A percentile compares a stretch with the other conserved stretches of the same genome.
These are phyloP conservation scores for Gymnosoma rotundatum DNA, from an alignment of 2,888 invertebrate species.

Conservation along the genomic window DNA sequence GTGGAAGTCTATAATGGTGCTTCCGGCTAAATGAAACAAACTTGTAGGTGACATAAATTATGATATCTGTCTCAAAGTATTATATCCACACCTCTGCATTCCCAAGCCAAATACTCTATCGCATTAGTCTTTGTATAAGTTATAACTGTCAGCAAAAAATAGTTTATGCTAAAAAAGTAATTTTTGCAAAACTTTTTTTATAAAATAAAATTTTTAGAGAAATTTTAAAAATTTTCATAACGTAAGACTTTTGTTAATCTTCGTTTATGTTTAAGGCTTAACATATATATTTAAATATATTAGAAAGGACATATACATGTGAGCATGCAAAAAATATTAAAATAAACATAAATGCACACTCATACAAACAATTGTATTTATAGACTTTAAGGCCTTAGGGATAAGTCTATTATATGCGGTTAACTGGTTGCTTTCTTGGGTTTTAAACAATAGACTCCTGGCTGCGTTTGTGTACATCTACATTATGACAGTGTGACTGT, in stretches of 20 bases:
- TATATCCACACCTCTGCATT: too few species aligned
- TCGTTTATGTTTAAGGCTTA: neutral
- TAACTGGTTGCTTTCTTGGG: constrained; percentile 64
- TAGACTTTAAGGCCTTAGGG: constrained; percentile 50
- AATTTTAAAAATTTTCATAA: neutral
- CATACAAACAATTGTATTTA: constrained; percentile 16
- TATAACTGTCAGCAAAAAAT: constrained; percentile 55
- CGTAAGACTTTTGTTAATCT: neutral
- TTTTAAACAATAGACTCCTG: constrained; percentile 51
- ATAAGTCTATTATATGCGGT: constrained; percentile 66
- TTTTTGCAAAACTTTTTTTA: constrained; percentile 2
- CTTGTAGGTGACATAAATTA: too few species aligned
- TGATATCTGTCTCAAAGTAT: too few species aligned
- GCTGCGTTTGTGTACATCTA: constrained; percentile 20
- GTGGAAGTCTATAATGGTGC: too few species aligned
- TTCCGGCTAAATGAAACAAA: too few species aligned
- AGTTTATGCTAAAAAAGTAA: constrained; percentile 26
- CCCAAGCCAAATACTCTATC: neutral
- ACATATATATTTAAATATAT: neutral
- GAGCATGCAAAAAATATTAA: neutral
- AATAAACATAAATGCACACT: neutral
- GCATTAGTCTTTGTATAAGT: neutral
- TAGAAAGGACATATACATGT: neutral
- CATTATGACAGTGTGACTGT: neutral
- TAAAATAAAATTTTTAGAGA: neutral